Percentiles rank a stretch among this genome's conserved stretches.
Conservation (phyloP, 2,888 invertebrate genomes). For the Plagodis dolabraria region DNA sequence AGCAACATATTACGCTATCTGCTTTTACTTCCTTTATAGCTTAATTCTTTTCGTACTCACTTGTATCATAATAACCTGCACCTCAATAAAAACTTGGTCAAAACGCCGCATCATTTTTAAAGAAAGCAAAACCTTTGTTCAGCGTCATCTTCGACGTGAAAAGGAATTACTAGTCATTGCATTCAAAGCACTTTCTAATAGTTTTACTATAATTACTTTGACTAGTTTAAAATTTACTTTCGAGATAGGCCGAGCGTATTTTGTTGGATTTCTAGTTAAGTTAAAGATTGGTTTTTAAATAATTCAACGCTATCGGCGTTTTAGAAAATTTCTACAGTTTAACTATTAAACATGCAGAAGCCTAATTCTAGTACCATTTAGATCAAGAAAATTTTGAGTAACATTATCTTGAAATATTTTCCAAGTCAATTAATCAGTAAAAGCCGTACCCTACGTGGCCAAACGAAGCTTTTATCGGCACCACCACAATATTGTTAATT, state of each 20-base stretch:
- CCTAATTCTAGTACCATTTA: no score
- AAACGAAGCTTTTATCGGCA: no score
- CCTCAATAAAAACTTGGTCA: constrained; percentile 16
- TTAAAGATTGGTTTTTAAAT: not conserved
- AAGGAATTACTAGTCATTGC: constrained; percentile 33
- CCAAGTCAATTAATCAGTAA: no score
- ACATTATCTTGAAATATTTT: no score
- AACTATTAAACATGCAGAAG: no score
- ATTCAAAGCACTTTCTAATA: constrained; percentile 37
- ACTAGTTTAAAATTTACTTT: constrained; percentile 27
- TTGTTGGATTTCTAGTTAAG: not conserved
- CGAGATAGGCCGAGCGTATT: constrained; percentile 22
- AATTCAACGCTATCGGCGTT: no score
- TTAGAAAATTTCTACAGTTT: no score
- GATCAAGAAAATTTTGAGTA: no score
- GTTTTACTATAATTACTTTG: constrained; percentile 28
- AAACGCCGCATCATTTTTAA: constrained; percentile 34
- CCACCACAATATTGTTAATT: no score
- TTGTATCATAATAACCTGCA: constrained; percentile 1
- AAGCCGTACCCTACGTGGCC: no score
- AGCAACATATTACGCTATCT: constrained; percentile 2
- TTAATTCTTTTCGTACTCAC: constrained; percentile 8
- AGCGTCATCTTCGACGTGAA: constrained; percentile 23
- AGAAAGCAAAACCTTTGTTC: constrained; percentile 35
- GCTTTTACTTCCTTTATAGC: constrained; percentile 25